Evolutionary conservation across 2,113 vertebrate genomes (phyloP), one percentile per base, ranked within the genome.

Genomic region (Erythrolamprus reginae): DNA sequence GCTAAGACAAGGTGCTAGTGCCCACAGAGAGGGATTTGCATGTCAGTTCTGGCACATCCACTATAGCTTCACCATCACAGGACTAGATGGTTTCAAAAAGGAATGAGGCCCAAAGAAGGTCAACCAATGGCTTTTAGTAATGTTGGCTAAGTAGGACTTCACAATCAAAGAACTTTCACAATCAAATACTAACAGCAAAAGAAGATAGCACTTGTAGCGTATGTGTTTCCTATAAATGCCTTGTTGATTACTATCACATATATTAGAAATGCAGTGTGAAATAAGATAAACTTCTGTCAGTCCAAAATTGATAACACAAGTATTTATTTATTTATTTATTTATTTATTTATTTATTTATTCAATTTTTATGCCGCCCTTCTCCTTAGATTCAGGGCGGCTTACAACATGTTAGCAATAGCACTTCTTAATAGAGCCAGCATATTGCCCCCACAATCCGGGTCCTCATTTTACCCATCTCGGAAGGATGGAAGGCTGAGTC

Each of bases 1-100:
- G 50, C 50, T 50, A 10, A 10, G 50, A 10, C 10, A 3, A 50
- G 2, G 50, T 2, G 10, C 10, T 0, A 0, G 50, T 50, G 0
- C 50, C 50, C 50, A 50, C 50, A 50, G 50, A 50, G 48, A 50
- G 48, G 48, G 48, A 9, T 50, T 10, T 50, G 50, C 10, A 0
- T 50, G 50, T 10, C 10, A 50, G 10, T 10, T 50, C 50, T 50
- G 50, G 50, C 10, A 50, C 50, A 0, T 10, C 2, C 12, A 8
- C 50, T 8, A 50, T 50, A 50, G 50, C 10, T 50, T 50, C 10
- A 3, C 50, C 50, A 50, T 50, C 50, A 50, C 10, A 3, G 82
- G 47, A 13, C 5, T 84, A 24, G 45, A 26, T 50, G 10, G 45
- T 47, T 84, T 48, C 82, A 84, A 26, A 47, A 84, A 48, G 82